These are phyloP conservation scores for Coenonympha glycerion DNA, from an alignment of 2,888 invertebrate genomes.

Conservation along the genomic window DNA sequence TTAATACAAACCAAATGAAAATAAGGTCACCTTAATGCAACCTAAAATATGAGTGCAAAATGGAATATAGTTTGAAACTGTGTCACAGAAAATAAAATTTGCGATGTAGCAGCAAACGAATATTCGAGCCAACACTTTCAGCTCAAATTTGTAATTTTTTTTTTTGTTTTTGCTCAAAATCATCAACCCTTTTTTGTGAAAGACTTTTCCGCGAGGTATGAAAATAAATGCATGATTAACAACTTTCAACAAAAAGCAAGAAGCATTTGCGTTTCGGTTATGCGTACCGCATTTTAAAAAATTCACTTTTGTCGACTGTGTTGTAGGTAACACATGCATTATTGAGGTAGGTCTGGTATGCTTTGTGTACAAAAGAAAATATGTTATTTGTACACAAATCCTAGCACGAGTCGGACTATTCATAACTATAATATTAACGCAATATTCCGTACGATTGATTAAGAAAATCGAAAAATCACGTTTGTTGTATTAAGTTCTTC, in stretches of 20 bases:
- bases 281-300: neutral
- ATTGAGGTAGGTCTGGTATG: no score
- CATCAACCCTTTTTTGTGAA: slow-evolving; percentile 2
- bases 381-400: no score
- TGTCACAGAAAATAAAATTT: slow-evolving; percentile 35
- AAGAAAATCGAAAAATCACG: no score
- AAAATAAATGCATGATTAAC: slow-evolving; percentile 5
- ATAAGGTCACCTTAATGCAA: slow-evolving; percentile 36
- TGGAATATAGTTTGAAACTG: slow-evolving; percentile 39
- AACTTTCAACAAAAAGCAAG: neutral
- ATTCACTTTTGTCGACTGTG: neutral
- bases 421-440: no score
- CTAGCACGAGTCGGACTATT: no score
- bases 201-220: neutral
- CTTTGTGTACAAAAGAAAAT: no score
- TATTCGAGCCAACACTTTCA: slow-evolving; percentile 40
- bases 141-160: slow-evolving; percentile 30
- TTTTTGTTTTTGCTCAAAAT: neutral
- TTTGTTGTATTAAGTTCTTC: neutral
- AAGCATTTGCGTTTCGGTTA: neutral
- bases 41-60: slow-evolving; percentile 41
- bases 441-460: no score
- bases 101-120: slow-evolving; percentile 32
- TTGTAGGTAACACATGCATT: no score
- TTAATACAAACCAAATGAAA: slow-evolving; percentile 36